Evolutionary conservation across 2,888 invertebrate species (phyloP).

Genomic region (Sabatieria punctata): DNA sequence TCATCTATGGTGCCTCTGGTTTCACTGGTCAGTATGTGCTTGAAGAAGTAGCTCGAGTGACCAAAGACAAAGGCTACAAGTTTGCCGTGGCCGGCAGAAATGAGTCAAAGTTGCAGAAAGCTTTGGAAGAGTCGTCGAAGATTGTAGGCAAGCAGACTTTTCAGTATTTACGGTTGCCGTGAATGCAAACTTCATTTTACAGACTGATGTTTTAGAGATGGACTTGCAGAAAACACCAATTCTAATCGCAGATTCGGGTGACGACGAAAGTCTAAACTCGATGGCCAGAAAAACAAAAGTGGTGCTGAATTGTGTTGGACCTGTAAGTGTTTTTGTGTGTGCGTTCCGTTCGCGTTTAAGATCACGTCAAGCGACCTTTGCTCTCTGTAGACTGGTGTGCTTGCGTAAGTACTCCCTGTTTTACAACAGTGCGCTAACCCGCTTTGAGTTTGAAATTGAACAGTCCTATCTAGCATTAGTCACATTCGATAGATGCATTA

Average conservation of each 20-base stretch:
- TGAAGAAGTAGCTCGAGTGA: constrained; percentile 41
- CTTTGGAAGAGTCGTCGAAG: constrained; percentile 39
- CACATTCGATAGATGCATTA: no score
- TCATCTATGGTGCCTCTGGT: constrained; percentile 80
- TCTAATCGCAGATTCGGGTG: constrained; percentile 58
- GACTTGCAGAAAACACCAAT: constrained; percentile 46
- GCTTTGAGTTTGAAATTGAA: no score
- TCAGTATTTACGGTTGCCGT: no score
- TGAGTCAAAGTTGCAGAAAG: constrained; percentile 40
- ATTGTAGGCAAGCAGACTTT: no score
- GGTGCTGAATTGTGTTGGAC: constrained; percentile 80
- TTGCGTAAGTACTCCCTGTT: no score
- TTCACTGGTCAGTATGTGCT: constrained; percentile 72
- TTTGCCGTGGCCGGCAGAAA: constrained; percentile 77
- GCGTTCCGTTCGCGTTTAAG: no score
- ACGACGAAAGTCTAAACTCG: constrained; percentile 51
- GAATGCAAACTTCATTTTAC: no score
- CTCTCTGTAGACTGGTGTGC: no score
- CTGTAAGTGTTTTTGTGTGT: constrained; percentile 39
- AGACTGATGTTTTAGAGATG: constrained; percentile 42
- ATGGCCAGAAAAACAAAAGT: constrained; percentile 66
- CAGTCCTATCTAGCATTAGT: no score
- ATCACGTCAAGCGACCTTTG: no score
- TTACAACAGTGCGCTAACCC: no score
- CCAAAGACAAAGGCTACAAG: constrained; percentile 39